Evolutionary conservation across 2,113 vertebrate species (phyloP).

Genomic region (Hystrix brachyura): DNA sequence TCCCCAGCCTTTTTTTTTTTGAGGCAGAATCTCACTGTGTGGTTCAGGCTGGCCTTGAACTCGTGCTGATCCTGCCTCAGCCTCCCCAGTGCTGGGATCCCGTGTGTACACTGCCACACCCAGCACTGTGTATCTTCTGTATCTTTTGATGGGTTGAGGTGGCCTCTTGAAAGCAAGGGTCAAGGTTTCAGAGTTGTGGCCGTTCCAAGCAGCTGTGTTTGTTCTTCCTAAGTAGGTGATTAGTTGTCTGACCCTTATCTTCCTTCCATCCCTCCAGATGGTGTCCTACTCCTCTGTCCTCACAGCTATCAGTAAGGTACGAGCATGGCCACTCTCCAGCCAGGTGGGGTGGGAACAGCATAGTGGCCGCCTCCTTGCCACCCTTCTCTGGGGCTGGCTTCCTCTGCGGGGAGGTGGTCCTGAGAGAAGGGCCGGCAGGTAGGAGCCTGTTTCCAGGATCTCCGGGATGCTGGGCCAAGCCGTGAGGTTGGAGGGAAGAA

Average conservation of each 20-base stretch:
- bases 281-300: conserved; percentile 98
- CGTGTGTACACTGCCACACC: neutral
- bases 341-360: too few species aligned
- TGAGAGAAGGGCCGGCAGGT: neutral
- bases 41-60: neutral
- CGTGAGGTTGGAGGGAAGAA: neutral
- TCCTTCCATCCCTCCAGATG: conserved; percentile 90
- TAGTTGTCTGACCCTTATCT: neutral
- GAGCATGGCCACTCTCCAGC: neutral
- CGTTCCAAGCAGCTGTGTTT: neutral
- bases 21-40: neutral
- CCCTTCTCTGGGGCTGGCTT: neutral
- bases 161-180: neutral
- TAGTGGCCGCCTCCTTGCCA: neutral
- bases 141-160: neutral
- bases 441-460: neutral
- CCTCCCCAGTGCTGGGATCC: neutral
- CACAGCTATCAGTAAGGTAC: conserved; percentile 97
- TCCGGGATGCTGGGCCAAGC: neutral
- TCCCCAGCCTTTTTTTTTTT: neutral
- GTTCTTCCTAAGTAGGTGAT: neutral
- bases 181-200: neutral
- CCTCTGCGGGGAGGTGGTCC: neutral
- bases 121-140: neutral
- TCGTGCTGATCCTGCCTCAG: neutral